Percentiles rank a stretch among this genome's conserved stretches.
Conservation (phyloP, 1,140 invertebrate species). For the Ceratoteleas bidentatus region DNA sequence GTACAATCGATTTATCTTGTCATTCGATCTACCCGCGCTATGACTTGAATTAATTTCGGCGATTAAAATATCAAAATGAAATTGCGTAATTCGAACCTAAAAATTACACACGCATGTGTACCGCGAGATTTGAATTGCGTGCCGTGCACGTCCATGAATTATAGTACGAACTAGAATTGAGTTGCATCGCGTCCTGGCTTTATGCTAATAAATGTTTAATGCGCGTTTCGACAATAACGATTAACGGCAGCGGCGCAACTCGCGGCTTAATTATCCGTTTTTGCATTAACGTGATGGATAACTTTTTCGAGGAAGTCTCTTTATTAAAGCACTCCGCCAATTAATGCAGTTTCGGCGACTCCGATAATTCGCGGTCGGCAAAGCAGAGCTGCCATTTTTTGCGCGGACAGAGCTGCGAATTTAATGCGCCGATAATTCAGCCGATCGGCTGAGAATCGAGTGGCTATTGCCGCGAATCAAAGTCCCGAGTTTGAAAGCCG, state of each 20-base stretch:
- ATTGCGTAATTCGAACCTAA: conserved; percentile 8
- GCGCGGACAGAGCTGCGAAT: too few relatives aligned
- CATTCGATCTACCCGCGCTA: conserved; percentile 6
- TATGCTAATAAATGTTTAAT: conserved; percentile 61
- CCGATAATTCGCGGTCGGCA: too few relatives aligned
- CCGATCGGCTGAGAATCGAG: too few relatives aligned
- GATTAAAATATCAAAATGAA: conserved; percentile 23
- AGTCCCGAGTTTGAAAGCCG: too few relatives aligned
- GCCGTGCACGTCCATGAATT: conserved; percentile 40
- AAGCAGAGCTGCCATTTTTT: too few relatives aligned
- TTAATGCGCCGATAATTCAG: too few relatives aligned
- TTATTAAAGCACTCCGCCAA: conserved; percentile 11
- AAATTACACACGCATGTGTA: conserved; percentile 11
- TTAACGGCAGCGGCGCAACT: conserved; percentile 34
- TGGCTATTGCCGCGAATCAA: too few relatives aligned
- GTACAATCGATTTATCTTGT: conserved; percentile 7
- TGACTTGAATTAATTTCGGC: conserved; percentile 8
- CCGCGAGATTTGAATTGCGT: conserved; percentile 29
- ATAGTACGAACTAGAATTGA: conserved; percentile 31
- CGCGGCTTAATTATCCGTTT: conserved; percentile 51
- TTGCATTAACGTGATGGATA: conserved; percentile 21
- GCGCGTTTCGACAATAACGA: conserved; percentile 52
- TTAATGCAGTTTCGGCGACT: conserved; percentile 11
- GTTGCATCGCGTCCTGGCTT: conserved; percentile 25
- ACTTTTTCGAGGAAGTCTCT: conserved; percentile 20